Conservation (phyloP, 2,888 invertebrate genomes). For the Fabriciana adippe region DNA sequence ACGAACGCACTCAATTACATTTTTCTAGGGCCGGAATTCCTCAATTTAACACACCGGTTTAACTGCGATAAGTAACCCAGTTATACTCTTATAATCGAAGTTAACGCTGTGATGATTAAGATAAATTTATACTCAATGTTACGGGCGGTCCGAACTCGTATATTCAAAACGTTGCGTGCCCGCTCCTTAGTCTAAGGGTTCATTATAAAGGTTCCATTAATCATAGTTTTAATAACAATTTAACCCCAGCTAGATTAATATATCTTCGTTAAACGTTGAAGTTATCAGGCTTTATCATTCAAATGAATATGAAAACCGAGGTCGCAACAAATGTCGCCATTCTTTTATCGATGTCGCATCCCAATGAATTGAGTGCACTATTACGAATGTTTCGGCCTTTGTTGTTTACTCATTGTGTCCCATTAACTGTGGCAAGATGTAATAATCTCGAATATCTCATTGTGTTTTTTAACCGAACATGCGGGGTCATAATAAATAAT, state of each 20-base stretch:
- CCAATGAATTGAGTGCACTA: slow-evolving; percentile 72
- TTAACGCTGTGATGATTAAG: slow-evolving; percentile 64
- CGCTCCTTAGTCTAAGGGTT: slow-evolving; percentile 76
- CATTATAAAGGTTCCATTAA: slow-evolving; percentile 77
- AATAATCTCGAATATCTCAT: slow-evolving; percentile 78
- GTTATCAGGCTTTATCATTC: slow-evolving; percentile 74
- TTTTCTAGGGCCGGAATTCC: slow-evolving; percentile 40
- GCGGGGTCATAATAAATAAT: slow-evolving; percentile 77
- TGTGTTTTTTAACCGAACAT: slow-evolving; percentile 73
- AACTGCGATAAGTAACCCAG: slow-evolving; percentile 47
- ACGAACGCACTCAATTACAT: slow-evolving; percentile 36
- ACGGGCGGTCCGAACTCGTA: slow-evolving; percentile 52
- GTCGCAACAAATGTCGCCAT: slow-evolving; percentile 60
- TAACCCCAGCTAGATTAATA: slow-evolving; percentile 81
- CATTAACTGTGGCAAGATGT: slow-evolving; percentile 80
- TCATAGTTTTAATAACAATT: slow-evolving; percentile 82
- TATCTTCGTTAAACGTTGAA: slow-evolving; percentile 74
- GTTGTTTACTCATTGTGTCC: slow-evolving; percentile 78
- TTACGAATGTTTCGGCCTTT: slow-evolving; percentile 71
- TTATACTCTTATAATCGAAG: slow-evolving; percentile 46
- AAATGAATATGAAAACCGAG: slow-evolving; percentile 70
- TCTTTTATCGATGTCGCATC: slow-evolving; percentile 49
- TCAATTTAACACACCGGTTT: slow-evolving; percentile 53
- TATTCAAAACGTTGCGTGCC: slow-evolving; percentile 72
- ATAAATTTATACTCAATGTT: slow-evolving; percentile 73